Evolutionary conservation across 2,113 vertebrate genomes (phyloP), one percentile per base, ranked within the genome.

Genomic region (Calyptommatus sinebrachiatus): DNA sequence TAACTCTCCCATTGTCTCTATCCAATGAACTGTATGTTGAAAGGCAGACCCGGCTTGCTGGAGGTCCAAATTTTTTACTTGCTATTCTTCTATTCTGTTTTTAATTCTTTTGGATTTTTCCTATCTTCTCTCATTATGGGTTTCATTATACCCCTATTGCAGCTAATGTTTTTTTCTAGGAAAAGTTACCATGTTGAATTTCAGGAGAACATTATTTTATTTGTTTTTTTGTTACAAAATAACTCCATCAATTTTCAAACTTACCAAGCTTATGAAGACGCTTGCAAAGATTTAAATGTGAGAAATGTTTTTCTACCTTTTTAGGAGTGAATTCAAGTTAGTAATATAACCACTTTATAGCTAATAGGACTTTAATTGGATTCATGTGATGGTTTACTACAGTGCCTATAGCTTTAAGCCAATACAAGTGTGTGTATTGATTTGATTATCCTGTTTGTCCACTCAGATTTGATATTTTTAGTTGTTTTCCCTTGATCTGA

Each of bases 361-460:
- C 73, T 88, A 86, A 85, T 69, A 78, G 83, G 85, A 85, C 67
- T 81, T 9, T 0, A 86, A 81, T 80, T 16, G 10, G 71, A 72
- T 74, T 87, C 85, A 81, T 81, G 57, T 79, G 67, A 75, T 63
- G 69, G 86, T 76, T 80, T 82, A 71, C 77, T 84, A 76, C 73
- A 77, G 83, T 87, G 84, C 87, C 83, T 83, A 74, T 90, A 84
- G 90, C 84, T 88, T 80, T 0, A 5, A 68, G 85, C 84, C 90
- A 87, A 88, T 77, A 78, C 70, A 82, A 78, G 86, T 89, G 73
- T 72, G 48, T 45, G 87, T 91, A 91, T 89, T 90, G 92, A 92
- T 86, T 86, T 86, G 80, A 87, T 92, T 88, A 85, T 90, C 86
- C 88, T 88, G 86, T 90, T 87, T 90, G 89, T 88, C 85, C 50